Evolutionary conservation across 2,797 vertebrate genomes (phyloP).

Genomic region (Momotus momota): DNA sequence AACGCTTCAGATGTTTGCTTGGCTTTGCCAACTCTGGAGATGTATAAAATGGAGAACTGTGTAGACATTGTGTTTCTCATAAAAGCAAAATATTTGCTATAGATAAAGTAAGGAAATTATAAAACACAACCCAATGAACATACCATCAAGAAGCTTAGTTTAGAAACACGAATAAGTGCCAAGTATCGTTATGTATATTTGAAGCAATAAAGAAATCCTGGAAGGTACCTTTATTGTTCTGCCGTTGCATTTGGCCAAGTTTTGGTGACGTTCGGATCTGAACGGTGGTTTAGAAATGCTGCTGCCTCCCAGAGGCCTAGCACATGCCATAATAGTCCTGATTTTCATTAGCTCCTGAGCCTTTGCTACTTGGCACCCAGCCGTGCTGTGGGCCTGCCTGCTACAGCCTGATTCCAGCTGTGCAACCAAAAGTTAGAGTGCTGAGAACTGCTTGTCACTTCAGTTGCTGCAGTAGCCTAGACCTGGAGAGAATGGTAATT

Average conservation of each 20-base stretch:
- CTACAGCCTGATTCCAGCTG: not conserved
- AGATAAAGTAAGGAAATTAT: conserved; percentile 57
- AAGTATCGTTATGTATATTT: not conserved
- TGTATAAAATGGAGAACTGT: conserved; percentile 35
- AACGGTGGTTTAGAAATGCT: not conserved
- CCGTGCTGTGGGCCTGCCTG: not conserved
- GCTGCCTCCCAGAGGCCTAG: not conserved
- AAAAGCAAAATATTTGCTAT: conserved; percentile 61
- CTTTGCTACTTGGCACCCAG: not conserved
- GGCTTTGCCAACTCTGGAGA: not conserved
- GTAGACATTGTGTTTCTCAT: conserved; percentile 36
- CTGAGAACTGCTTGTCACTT: not conserved
- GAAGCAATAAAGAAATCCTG: conserved; percentile 14
- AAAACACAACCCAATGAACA: conserved; percentile 47
- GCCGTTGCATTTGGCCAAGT: not conserved
- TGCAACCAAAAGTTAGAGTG: not conserved
- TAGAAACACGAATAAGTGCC: not conserved
- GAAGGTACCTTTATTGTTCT: not conserved
- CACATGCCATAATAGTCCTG: not conserved
- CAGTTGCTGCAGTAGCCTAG: not conserved
- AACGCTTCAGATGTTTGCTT: conserved; percentile 47
- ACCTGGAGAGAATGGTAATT: not conserved
- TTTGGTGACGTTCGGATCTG: not conserved
- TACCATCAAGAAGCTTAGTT: conserved; percentile 12
- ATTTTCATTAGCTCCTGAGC: conserved; percentile 1